Base-by-base conservation (phyloP, 2,113 vertebrate species). In the Toxotes chatareus region DNA sequence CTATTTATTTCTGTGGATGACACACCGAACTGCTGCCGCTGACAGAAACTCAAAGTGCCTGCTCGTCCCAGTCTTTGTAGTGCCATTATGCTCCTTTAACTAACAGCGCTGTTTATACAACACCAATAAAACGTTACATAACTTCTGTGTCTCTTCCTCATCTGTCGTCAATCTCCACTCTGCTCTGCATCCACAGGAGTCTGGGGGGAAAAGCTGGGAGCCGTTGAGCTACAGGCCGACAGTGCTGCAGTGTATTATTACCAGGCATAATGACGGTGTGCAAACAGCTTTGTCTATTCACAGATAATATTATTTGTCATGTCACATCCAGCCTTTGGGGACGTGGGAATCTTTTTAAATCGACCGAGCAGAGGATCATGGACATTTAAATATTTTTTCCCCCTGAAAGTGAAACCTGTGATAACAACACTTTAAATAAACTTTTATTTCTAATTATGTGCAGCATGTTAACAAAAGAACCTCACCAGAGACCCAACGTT, bases 211-310 rank as follows among this genome's bases (percentile, higher is more conserved):
- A 12, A 8, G 40, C 60, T 23, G 49, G 42, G 46, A 60, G 53
- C 55, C 13, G 5, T 27, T 64, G 42, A 2, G 42, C 49, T 47
- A 3, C 68, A 61, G 32, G 11, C 21, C 6, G 2, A 7, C 80
- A 23, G 59, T 59, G 6, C 53, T 19, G 36, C 65, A 8, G 47
- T 4, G n/a, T 73, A 23, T 84, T 69, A 76, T 86, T 89, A 79
- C n/a, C 62, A 47, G 47, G 53, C 14, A 32, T 53, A 75, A 84
- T 55, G 82, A 31, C 34, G 6, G 19, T 2, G 55, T 44, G 78
- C 67, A 64, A 76, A 77, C 63, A 64, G 62, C 62, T 65, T 72
- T 49, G 59, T 19, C 36, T 42, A 4, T 12, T 80, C 67, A 46
- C 27, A 64, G 59, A 53, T 66, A 3, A 9, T 53, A 64, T 36